phyloP scores from a whole-genome alignment of 1,140 invertebrate genomes.

The Ceratina japonica region DNA sequence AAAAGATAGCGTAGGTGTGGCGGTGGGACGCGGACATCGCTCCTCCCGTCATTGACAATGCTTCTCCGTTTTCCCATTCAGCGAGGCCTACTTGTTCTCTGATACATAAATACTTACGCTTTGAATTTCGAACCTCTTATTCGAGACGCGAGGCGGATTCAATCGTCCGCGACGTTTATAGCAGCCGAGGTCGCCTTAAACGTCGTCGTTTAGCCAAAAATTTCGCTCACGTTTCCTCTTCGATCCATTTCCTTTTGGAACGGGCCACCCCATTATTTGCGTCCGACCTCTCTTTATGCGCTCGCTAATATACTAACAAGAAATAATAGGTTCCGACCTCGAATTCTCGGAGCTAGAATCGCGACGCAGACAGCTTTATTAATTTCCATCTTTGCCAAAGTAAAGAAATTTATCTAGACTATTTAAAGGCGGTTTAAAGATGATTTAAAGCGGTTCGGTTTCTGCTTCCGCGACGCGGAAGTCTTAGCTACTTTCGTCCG shows the following conservation, averaged over 20 bases:
- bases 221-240: conserved; percentile 2
- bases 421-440: too few relatives aligned
- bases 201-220: not conserved
- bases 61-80: not conserved
- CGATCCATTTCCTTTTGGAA: not conserved
- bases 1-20: not conserved
- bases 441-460: too few relatives aligned
- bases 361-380: not conserved
- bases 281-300: not conserved
- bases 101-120: conserved; percentile 5
- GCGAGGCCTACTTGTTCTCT: conserved; percentile 29
- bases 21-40: conserved; percentile 8
- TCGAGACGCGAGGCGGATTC: not conserved
- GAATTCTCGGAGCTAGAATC: too few relatives aligned
- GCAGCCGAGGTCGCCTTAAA: not conserved
- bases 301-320: not conserved
- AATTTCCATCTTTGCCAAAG: not conserved
- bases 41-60: conserved; percentile 15
- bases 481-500: not conserved
- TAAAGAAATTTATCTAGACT: not conserved
- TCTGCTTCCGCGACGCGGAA: not conserved
- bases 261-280: not conserved
- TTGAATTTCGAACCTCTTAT: conserved; percentile 12
- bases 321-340: not conserved
- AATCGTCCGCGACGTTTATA: not conserved